Percentiles rank a stretch among this genome's conserved stretches.
Evolutionary conservation across 2,888 invertebrate genomes (phyloP).

Genomic region (Leptopilina syphax): DNA sequence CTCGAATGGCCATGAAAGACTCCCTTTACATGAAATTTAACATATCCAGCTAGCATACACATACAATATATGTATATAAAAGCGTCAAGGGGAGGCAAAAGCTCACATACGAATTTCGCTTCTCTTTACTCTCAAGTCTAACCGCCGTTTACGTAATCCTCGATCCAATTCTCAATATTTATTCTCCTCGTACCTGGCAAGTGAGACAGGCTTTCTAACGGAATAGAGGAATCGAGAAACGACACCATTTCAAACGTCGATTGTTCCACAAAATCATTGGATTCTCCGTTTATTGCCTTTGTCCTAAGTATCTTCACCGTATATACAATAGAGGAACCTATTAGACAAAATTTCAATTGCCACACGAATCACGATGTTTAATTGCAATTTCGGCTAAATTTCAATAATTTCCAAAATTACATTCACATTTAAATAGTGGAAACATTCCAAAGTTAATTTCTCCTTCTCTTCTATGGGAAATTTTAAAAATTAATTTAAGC

Average conservation of each 20-base stretch:
- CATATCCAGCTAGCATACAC: background rate
- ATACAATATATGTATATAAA: background rate
- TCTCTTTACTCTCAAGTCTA: slow-evolving; percentile 39
- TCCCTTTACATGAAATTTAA: slow-evolving; percentile 15
- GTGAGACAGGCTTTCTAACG: slow-evolving; percentile 12
- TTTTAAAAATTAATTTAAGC: too few species aligned
- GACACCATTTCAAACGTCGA: slow-evolving; percentile 11
- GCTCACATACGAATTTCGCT: slow-evolving; percentile 15
- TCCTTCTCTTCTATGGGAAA: too few species aligned
- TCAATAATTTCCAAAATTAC: background rate
- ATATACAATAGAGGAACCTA: background rate
- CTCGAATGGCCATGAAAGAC: background rate
- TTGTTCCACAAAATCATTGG: slow-evolving; percentile 20
- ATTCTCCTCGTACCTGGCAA: slow-evolving; percentile 14
- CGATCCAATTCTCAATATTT: slow-evolving; percentile 36
- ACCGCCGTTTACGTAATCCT: slow-evolving; percentile 39
- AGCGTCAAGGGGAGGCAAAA: slow-evolving; percentile 3
- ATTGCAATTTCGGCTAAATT: background rate
- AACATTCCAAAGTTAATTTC: too few species aligned
- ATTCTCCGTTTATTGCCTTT: background rate
- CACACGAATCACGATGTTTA: background rate
- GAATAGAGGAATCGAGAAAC: slow-evolving; percentile 8
- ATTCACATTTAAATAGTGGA: too few species aligned
- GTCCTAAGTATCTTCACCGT: background rate
- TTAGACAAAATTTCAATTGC: background rate